A percentile compares a stretch with the other conserved stretches of the same genome.
phyloP scores from a whole-genome alignment of 2,113 vertebrate species.

The Spea multiplicata region DNA sequence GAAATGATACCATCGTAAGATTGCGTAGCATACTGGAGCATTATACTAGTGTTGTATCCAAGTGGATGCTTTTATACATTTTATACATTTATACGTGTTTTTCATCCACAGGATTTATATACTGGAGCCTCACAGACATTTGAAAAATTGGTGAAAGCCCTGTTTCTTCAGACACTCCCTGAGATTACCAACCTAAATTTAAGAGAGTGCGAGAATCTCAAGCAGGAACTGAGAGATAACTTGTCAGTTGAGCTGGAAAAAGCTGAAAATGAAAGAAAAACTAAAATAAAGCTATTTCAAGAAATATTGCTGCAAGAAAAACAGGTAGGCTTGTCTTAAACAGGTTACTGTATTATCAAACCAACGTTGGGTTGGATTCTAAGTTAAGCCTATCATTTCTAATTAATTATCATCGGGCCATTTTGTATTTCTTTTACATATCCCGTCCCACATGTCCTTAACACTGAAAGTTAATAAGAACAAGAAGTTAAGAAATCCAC shows the following conservation, averaged over 20 bases:
- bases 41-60: no score
- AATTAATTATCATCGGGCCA: no score
- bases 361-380: no score
- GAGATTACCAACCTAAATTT: conserved; percentile 59
- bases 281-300: conserved; percentile 70
- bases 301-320: conserved; percentile 70
- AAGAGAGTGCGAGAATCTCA: conserved; percentile 65
- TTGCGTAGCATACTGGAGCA: no score
- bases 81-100: not conserved
- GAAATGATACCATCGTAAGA: no score
- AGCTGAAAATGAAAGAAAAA: conserved; percentile 59
- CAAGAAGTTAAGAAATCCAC: no score
- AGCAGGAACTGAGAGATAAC: conserved; percentile 66
- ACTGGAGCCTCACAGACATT: conserved; percentile 65
- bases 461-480: no score
- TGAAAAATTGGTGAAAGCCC: conserved; percentile 54
- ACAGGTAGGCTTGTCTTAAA: conserved; percentile 62
- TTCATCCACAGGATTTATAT: conserved; percentile 70
- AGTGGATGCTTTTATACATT: no score
- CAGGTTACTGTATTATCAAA: no score
- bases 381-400: no score
- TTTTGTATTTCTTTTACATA: no score
- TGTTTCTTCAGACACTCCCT: conserved; percentile 70
- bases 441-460: no score
- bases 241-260: conserved; percentile 64